Evolutionary conservation across 2,888 invertebrate genomes (phyloP), one percentile per base, ranked within the genome.

Genomic region (Lepeophtheirus nordmannii): DNA sequence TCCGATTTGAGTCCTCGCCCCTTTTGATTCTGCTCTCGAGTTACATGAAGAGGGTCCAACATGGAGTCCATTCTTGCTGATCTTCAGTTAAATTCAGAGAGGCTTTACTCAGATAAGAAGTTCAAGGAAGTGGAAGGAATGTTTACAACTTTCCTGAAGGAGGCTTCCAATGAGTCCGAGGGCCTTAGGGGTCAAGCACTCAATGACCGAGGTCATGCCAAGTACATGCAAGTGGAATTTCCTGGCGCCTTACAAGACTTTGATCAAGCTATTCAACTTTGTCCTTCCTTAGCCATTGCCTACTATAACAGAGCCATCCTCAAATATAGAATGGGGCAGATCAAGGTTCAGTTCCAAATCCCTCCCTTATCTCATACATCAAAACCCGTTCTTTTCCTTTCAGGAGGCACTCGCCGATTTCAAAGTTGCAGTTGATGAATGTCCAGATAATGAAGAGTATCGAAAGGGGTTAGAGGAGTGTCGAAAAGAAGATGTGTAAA

Each of bases 291-390:
- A n/a, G 70, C 74, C 10, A 70, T 71, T 22, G 72, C 74, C 0
- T 74, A 72, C 67, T 76, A 76, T 69, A 77, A 77, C 70, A 69
- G 76, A 68, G 77, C 75, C n/a, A 72, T 75, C 1, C 73, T 77
- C n/a, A 71, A 72, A 59, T 77, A 76, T 68, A 70, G 77, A 67
- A 71, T 77, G 67, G 75, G 76, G 76, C 71, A 69, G 69, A 5
- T 30, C 7, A 30, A 30, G 30, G 30, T 30, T n/a, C n/a, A n/a
- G n/a, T n/a, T n/a, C n/a, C n/a, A n/a, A n/a, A n/a, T n/a, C 30
- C 30, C 2, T 30, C 30, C 30, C 2, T 30, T 30, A 30, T 30
- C 30, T 30, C 30, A 30, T 30, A 5, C 30, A 30, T 5, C 30
- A 30, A 30, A 30, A 7, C 30, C 30, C 7, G 2, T 5, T 7